Conservation (phyloP, 2,113 vertebrate species). For the Phalacrocorax pelagicus region DNA sequence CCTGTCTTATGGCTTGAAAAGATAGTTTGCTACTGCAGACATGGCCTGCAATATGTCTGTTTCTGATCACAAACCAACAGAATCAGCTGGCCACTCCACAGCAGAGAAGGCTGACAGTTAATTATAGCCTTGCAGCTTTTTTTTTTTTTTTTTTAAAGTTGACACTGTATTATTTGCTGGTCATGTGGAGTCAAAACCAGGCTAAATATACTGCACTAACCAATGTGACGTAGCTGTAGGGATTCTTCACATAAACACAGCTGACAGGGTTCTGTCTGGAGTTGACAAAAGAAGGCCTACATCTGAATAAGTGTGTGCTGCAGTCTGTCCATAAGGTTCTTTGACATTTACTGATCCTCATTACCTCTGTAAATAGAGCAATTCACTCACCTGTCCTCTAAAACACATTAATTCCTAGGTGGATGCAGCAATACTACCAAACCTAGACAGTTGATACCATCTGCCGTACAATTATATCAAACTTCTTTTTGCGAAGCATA, state of each 20-base stretch:
- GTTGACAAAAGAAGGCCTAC: not conserved
- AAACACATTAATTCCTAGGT: not conserved
- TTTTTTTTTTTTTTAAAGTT: constrained; percentile 55
- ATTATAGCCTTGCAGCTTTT: constrained; percentile 72
- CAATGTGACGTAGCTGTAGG: not conserved
- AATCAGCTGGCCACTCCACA: constrained; percentile 67
- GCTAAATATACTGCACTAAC: constrained; percentile 67
- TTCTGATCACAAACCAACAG: constrained; percentile 62
- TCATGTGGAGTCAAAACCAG: constrained; percentile 28
- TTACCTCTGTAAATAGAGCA: not conserved
- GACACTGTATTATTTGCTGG: constrained; percentile 43
- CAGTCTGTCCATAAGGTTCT: not conserved
- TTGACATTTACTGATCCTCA: not conserved
- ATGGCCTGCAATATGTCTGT: not conserved
- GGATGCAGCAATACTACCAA: not conserved
- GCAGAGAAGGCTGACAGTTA: constrained; percentile 69
- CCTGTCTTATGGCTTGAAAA: not conserved
- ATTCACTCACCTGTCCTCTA: not conserved
- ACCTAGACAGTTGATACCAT: not conserved
- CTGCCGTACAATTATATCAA: not conserved
- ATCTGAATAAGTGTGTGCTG: not conserved
- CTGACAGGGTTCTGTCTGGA: not conserved
- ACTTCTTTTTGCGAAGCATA: not conserved
- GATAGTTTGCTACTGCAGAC: not conserved
- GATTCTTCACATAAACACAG: constrained; percentile 30